Percentiles rank a stretch among this genome's conserved stretches.
Evolutionary conservation across 2,888 invertebrate genomes (phyloP).

Genomic region (Ischnura elegans): DNA sequence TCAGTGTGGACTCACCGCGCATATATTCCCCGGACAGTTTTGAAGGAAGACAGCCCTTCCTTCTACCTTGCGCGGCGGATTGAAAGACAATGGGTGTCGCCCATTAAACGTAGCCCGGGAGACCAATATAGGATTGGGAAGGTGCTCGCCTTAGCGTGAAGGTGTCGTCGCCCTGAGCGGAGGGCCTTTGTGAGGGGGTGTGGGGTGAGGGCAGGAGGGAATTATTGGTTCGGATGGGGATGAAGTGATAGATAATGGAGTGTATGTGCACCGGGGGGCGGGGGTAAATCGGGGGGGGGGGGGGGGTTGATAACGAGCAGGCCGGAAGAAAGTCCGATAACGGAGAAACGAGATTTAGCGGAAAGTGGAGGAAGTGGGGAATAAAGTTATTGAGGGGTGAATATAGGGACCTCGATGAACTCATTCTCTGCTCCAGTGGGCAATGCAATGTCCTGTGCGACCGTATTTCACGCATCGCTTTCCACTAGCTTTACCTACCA

Average conservation of each 20-base stretch:
- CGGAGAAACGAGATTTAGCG: not conserved
- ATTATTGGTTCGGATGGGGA: not conserved
- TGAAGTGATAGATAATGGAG: constrained; percentile 10
- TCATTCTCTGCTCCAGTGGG: not conserved
- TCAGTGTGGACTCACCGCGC: too few species aligned
- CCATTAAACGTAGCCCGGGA: not conserved
- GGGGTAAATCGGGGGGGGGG: not conserved
- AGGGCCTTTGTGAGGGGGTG: not conserved
- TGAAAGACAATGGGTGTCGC: constrained; percentile 30
- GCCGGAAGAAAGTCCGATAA: not conserved
- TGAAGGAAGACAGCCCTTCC: too few species aligned
- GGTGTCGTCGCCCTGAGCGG: not conserved
- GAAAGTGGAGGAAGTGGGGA: not conserved
- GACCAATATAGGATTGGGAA: constrained; percentile 23
- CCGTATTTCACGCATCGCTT: not conserved
- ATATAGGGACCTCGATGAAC: not conserved
- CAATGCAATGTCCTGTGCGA: not conserved
- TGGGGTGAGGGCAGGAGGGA: not conserved
- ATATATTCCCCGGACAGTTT: too few species aligned
- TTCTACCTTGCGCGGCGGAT: not conserved
- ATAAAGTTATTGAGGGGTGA: not conserved
- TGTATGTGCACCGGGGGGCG: not conserved
- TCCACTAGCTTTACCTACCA: too few species aligned
- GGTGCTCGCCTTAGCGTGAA: constrained; percentile 29
- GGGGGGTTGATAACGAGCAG: not conserved